These are phyloP conservation scores for Sparidentex hasta DNA, from an alignment of 2,797 vertebrate species.

Conservation along the genomic window DNA sequence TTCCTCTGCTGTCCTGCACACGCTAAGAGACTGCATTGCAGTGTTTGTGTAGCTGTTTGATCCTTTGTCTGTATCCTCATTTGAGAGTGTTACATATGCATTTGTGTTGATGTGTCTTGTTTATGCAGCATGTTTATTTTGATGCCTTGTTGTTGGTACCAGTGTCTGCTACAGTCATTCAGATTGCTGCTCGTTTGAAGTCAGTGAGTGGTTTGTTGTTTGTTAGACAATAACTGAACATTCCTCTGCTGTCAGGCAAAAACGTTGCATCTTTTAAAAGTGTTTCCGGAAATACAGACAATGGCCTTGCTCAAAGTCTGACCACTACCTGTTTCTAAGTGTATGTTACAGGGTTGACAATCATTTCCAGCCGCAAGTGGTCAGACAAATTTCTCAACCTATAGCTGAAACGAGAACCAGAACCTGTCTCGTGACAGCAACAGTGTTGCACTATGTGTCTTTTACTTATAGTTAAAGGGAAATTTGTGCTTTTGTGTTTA, in stretches of 20 bases:
- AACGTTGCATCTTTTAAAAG: slow-evolving; percentile 4
- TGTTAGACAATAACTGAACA: neutral
- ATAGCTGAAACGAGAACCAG: slow-evolving; percentile 14
- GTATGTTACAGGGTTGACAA: neutral
- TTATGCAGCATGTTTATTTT: slow-evolving; percentile 53
- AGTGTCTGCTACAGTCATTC: slow-evolving; percentile 17
- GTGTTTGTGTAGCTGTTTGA: slow-evolving; percentile 60
- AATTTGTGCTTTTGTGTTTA: neutral
- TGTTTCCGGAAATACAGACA: slow-evolving; percentile 20
- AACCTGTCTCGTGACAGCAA: slow-evolving; percentile 32
- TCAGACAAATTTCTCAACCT: slow-evolving; percentile 13
- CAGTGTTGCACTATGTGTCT: neutral
- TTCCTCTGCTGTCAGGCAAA: slow-evolving; percentile 8
- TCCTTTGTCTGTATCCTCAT: slow-evolving; percentile 40
- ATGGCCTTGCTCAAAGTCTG: neutral
- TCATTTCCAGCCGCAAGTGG: slow-evolving; percentile 6
- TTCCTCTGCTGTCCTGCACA: slow-evolving; percentile 35
- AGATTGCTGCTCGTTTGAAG: slow-evolving; percentile 36
- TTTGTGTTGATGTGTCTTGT: slow-evolving; percentile 34
- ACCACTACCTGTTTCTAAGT: slow-evolving; percentile 28
- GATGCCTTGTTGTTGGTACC: slow-evolving; percentile 25
- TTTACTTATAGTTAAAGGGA: neutral
- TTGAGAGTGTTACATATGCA: slow-evolving; percentile 40
- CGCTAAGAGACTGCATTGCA: slow-evolving; percentile 57
- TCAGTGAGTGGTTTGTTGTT: slow-evolving; percentile 33